These are phyloP conservation scores for Habroteleia sp. DNA, from an alignment of 2,888 invertebrate species.

Conservation along the genomic window DNA sequence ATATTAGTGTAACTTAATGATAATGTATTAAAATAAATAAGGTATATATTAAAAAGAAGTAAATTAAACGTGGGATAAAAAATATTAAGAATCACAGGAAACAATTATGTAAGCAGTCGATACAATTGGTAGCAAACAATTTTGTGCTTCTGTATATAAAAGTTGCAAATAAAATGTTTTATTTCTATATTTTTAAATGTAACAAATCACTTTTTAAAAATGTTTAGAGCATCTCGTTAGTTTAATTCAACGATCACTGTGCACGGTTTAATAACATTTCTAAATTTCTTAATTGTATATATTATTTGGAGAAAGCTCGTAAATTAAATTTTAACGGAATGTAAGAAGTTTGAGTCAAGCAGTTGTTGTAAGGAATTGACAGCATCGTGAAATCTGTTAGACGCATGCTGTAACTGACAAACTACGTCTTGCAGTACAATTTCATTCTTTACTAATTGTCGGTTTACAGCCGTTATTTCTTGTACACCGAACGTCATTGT, in stretches of 20 bases:
- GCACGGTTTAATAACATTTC: slow-evolving; percentile 42
- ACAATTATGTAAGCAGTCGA: slow-evolving; percentile 29
- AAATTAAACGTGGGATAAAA: slow-evolving; percentile 48
- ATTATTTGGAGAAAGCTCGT: neutral
- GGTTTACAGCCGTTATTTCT: slow-evolving; percentile 75
- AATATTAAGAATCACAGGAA: slow-evolving; percentile 37
- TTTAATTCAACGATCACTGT: slow-evolving; percentile 24
- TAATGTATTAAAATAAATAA: slow-evolving; percentile 29
- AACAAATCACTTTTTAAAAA: slow-evolving; percentile 31
- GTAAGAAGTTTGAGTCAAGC: slow-evolving; percentile 74
- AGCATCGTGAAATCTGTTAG: slow-evolving; percentile 71
- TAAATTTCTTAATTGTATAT: slow-evolving; percentile 10
- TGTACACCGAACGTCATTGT: slow-evolving; percentile 72
- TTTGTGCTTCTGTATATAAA: slow-evolving; percentile 51
- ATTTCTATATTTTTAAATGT: slow-evolving; percentile 58
- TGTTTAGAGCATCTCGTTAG: slow-evolving; percentile 36
- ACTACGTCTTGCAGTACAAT: slow-evolving; percentile 78
- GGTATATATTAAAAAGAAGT: slow-evolving; percentile 34
- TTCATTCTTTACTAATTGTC: slow-evolving; percentile 77
- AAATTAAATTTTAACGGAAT: slow-evolving; percentile 72
- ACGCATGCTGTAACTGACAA: slow-evolving; percentile 74
- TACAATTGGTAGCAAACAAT: slow-evolving; percentile 32
- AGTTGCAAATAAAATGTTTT: slow-evolving; percentile 41
- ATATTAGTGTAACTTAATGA: slow-evolving; percentile 54
- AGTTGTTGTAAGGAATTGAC: slow-evolving; percentile 72